phyloP scores from a whole-genome alignment of 2,113 vertebrate species.

The Anarrhichthys ocellatus region DNA sequence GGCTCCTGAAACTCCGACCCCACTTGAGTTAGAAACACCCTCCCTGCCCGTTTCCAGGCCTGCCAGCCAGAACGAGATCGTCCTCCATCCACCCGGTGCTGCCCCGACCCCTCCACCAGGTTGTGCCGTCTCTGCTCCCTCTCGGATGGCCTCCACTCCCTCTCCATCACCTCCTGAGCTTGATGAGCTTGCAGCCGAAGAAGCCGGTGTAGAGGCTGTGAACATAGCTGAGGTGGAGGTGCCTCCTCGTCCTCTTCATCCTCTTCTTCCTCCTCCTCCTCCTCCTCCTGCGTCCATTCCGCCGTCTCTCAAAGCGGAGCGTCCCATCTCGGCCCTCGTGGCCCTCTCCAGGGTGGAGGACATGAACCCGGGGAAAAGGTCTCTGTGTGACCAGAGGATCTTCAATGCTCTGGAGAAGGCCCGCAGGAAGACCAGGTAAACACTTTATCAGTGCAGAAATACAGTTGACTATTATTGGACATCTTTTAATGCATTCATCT shows the following conservation, averaged over 20 bases:
- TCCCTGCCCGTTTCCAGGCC: constrained; percentile 10
- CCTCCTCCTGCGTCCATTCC: background rate
- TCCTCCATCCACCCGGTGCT: background rate
- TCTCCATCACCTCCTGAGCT: constrained; percentile 32
- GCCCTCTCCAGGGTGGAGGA: constrained; percentile 73
- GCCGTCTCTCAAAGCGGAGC: constrained; percentile 43
- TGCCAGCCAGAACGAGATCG: constrained; percentile 12
- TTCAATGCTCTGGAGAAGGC: constrained; percentile 79
- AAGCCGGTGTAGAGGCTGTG: background rate
- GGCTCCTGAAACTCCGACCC: background rate
- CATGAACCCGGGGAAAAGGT: constrained; percentile 52
- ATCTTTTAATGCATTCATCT: background rate
- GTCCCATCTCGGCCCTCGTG: constrained; percentile 52
- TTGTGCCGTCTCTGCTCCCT: background rate
- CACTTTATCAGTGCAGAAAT: background rate
- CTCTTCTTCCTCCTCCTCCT: background rate
- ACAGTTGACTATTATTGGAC: background rate
- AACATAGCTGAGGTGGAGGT: constrained; percentile 16
- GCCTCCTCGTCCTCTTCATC: constrained; percentile 4
- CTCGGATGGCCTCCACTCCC: constrained; percentile 11
- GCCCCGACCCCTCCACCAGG: constrained; percentile 14
- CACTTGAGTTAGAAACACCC: constrained; percentile 40
- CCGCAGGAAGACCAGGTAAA: constrained; percentile 73
- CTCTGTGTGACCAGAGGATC: constrained; percentile 71
- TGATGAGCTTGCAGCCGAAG: background rate